Evolutionary conservation across 2,797 vertebrate genomes (phyloP).

Genomic region (Sylvilagus floridanus): DNA sequence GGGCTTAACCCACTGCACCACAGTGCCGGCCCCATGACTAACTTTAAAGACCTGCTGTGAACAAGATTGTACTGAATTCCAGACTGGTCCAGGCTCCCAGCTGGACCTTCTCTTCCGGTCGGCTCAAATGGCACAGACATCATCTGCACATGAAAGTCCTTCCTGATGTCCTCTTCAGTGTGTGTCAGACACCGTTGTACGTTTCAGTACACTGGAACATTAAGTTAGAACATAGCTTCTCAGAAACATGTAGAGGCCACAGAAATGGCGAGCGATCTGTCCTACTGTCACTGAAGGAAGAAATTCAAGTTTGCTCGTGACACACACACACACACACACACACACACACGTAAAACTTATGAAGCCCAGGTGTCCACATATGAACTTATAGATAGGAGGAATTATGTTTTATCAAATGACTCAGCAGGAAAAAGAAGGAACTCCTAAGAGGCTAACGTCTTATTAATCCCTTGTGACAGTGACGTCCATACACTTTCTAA

Average conservation of each 20-base stretch:
- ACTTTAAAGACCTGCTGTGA: constrained; percentile 19
- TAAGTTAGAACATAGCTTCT: constrained; percentile 27
- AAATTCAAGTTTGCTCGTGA: constrained; percentile 6
- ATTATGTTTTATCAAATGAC: neutral
- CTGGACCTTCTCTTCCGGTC: neutral
- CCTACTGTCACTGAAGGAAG: neutral
- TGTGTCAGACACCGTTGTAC: constrained; percentile 1
- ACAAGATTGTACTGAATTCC: constrained; percentile 19
- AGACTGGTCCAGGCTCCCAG: neutral
- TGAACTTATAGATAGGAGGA: neutral
- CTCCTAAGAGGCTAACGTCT: neutral
- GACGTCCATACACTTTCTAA: neutral
- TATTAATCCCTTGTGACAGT: neutral
- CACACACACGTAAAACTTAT: neutral
- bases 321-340: neutral
- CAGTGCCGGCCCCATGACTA: neutral
- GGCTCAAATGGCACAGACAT: neutral
- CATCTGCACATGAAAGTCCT: constrained; percentile 47
- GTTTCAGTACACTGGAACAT: constrained; percentile 41
- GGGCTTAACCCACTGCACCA: no score
- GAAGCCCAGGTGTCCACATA: neutral
- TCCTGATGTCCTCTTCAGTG: constrained; percentile 57
- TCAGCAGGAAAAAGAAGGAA: neutral
- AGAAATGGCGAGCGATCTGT: neutral
- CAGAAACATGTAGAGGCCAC: constrained; percentile 4